phyloP scores from a whole-genome alignment of 2,797 vertebrate genomes.

The Eulemur rubriventer region DNA sequence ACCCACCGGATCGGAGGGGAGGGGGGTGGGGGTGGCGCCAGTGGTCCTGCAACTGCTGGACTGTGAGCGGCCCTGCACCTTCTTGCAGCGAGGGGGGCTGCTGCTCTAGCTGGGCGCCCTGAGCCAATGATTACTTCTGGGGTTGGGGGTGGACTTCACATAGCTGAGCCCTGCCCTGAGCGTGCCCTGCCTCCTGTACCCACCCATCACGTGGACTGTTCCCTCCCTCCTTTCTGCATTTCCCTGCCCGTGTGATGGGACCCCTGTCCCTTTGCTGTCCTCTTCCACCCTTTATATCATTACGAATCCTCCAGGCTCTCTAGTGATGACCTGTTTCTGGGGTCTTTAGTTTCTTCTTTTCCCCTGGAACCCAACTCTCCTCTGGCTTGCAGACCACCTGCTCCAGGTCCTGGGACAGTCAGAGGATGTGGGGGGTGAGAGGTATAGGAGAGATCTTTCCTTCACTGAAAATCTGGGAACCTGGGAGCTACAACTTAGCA shows the following conservation, averaged over 20 bases:
- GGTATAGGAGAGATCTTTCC: not conserved
- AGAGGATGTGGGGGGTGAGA: no score
- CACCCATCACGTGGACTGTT: not conserved
- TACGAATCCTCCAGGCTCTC: not conserved
- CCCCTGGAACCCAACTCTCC: not conserved
- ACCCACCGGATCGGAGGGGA: no score
- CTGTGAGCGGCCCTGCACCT: not conserved
- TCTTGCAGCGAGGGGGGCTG: not conserved
- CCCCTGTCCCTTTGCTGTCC: not conserved
- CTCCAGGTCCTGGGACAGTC: not conserved
- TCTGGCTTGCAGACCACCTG: no score
- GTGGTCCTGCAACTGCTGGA: not conserved
- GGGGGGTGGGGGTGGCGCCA: no score
- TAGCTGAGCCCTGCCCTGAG: not conserved
- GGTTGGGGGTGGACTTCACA: not conserved
- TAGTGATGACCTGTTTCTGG: not conserved
- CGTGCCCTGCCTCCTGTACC: not conserved
- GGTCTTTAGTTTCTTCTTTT: not conserved
- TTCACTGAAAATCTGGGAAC: not conserved
- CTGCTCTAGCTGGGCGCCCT: not conserved
- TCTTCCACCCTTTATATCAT: not conserved
- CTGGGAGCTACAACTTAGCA: not conserved
- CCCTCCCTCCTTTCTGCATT: not conserved
- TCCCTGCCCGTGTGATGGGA: not conserved
- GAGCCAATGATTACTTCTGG: not conserved